Percentiles rank a stretch among this genome's conserved stretches.
Conservation (phyloP, 1,140 invertebrate species). For the Gonioctena quinquepunctata region DNA sequence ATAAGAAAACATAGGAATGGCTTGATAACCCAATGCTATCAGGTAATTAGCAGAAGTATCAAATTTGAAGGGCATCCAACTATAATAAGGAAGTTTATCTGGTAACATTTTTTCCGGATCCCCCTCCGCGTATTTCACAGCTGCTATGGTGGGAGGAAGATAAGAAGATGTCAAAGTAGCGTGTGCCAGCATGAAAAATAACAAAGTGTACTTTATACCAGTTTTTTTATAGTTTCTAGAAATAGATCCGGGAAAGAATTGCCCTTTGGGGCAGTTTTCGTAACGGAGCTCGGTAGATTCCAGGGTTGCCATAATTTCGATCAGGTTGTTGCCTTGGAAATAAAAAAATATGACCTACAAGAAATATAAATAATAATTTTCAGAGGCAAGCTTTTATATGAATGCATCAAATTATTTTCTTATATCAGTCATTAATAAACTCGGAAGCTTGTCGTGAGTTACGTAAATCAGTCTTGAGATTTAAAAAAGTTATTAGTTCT, state of each 20-base stretch:
- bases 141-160: slow-evolving; percentile 33
- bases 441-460: too few species aligned
- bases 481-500: too few species aligned
- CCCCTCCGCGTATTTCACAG: neutral
- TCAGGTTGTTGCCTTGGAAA: slow-evolving; percentile 34
- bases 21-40: slow-evolving; percentile 33
- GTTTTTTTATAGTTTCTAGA: slow-evolving; percentile 28
- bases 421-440: too few species aligned
- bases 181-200: slow-evolving; percentile 43
- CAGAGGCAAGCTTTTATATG: too few species aligned
- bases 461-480: too few species aligned
- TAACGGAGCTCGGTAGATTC: slow-evolving; percentile 39
- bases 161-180: slow-evolving; percentile 43
- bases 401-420: too few species aligned
- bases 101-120: slow-evolving; percentile 19
- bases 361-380: neutral
- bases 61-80: slow-evolving; percentile 46
- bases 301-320: slow-evolving; percentile 38
- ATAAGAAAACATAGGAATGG: slow-evolving; percentile 45
- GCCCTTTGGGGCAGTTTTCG: slow-evolving; percentile 27
- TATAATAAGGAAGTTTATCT: slow-evolving; percentile 40
- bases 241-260: slow-evolving; percentile 30
- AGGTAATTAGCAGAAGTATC: slow-evolving; percentile 39
- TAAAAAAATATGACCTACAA: slow-evolving; percentile 44
- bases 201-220: slow-evolving; percentile 39